Conservation (phyloP, 2,797 vertebrate species). For the Antennarius maculatus region DNA sequence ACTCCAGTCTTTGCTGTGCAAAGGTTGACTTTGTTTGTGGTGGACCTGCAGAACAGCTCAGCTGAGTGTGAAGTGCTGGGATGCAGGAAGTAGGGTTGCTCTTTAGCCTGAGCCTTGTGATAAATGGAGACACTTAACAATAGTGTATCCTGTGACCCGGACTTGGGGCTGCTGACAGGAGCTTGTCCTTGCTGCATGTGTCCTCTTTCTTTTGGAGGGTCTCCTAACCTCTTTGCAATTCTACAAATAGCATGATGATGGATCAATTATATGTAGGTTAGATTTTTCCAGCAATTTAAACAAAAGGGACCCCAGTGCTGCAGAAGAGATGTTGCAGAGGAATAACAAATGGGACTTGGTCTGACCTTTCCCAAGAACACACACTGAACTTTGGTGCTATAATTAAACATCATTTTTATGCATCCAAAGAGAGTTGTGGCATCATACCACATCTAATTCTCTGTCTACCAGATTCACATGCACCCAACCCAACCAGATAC, state of each 20-base stretch:
- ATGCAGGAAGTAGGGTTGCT: conserved; percentile 84
- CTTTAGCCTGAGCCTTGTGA: conserved; percentile 87
- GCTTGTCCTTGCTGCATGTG: conserved; percentile 76
- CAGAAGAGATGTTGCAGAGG: background rate
- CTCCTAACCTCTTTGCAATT: conserved; percentile 20
- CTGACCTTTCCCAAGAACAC: conserved; percentile 11
- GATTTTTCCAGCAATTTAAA: conserved; percentile 29
- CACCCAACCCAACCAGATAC: conserved; percentile 2
- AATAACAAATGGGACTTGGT: background rate
- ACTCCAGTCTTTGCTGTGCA: conserved; percentile 71
- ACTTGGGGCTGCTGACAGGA: conserved; percentile 83
- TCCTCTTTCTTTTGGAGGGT: conserved; percentile 53
- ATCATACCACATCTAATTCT: background rate
- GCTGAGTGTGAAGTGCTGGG: conserved; percentile 84
- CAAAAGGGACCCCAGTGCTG: conserved; percentile 19
- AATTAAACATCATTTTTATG: background rate
- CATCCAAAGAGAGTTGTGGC: conserved; percentile 6
- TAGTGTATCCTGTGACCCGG: conserved; percentile 89
- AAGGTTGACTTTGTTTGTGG: conserved; percentile 84
- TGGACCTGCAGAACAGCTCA: conserved; percentile 81
- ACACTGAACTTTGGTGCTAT: background rate
- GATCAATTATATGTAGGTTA: conserved; percentile 20
- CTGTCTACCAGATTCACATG: background rate
- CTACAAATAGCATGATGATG: conserved; percentile 40
- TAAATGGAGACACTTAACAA: conserved; percentile 97